These are phyloP conservation scores for Chelonus insularis DNA, from an alignment of 1,140 invertebrate species.

Conservation along the genomic window DNA sequence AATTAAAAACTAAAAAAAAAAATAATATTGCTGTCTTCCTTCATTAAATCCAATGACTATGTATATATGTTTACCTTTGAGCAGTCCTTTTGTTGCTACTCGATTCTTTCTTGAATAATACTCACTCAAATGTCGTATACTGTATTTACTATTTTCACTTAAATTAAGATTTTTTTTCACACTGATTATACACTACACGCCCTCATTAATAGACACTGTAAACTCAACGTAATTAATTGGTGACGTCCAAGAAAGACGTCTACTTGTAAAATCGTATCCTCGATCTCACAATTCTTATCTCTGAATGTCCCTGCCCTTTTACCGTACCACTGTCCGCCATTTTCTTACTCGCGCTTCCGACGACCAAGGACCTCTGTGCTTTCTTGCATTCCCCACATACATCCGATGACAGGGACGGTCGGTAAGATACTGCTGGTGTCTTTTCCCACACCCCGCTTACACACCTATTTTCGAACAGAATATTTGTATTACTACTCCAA, in stretches of 20 bases:
- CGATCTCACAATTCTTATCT: conserved; percentile 39
- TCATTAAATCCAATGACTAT: conserved; percentile 21
- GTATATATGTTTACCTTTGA: conserved; percentile 49
- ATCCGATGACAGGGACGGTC: conserved; percentile 16
- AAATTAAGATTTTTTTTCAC: neutral
- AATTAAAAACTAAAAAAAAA: neutral
- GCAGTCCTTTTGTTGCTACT: conserved; percentile 46
- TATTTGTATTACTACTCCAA: too few relatives aligned
- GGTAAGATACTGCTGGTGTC: conserved; percentile 18
- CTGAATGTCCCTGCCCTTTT: conserved; percentile 59
- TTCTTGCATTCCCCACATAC: conserved; percentile 12
- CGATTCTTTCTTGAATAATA: conserved; percentile 30
- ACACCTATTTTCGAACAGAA: neutral
- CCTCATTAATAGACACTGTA: too few relatives aligned
- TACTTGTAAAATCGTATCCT: conserved; percentile 34
- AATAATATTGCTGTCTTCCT: neutral
- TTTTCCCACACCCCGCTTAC: neutral
- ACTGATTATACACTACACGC: too few relatives aligned
- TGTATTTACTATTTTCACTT: neutral
- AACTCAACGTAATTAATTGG: neutral
- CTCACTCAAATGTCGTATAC: conserved; percentile 23
- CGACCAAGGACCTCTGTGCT: conserved; percentile 27
- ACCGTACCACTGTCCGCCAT: conserved; percentile 57
- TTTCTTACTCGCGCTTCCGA: conserved; percentile 50
- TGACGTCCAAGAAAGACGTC: too few relatives aligned